Evolutionary conservation across 2,888 invertebrate species (phyloP).

Genomic region (Caenorhabditis auriculariae): DNA sequence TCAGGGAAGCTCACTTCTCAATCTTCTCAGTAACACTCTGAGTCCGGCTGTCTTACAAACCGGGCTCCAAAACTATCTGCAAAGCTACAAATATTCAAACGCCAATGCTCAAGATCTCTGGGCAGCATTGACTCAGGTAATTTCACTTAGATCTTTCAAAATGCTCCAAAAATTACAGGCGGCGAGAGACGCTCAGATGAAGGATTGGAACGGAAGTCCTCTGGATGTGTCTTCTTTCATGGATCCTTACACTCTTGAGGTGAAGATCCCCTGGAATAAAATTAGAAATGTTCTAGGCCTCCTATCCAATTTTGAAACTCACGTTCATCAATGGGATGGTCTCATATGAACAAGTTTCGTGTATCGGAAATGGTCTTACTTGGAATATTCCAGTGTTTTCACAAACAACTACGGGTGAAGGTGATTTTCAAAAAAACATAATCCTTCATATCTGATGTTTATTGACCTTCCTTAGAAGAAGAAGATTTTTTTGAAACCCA

Average conservation of each 20-base stretch:
- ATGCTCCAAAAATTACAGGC: conserved; percentile 6
- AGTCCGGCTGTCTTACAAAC: conserved; percentile 8
- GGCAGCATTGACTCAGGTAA: conserved; percentile 6
- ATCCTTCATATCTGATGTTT: too few relatives aligned
- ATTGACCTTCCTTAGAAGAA: too few relatives aligned
- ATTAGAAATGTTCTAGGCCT: conserved; percentile 11
- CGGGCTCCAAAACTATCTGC: conserved; percentile 9
- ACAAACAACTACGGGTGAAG: too few relatives aligned
- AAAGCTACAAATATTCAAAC: conserved; percentile 8
- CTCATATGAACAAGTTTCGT: conserved; percentile 16
- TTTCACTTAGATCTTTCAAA: background rate
- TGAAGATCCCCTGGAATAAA: background rate
- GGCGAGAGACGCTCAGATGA: conserved; percentile 4
- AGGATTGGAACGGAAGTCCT: conserved; percentile 34
- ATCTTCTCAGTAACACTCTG: conserved; percentile 17
- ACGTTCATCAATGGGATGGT: conserved; percentile 9
- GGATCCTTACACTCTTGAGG: conserved; percentile 25
- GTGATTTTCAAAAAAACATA: too few relatives aligned
- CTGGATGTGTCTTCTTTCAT: conserved; percentile 22
- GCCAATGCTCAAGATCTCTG: conserved; percentile 13
- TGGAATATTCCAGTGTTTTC: conserved; percentile 28
- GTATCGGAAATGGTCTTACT: conserved; percentile 2
- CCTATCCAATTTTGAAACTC: conserved; percentile 19
- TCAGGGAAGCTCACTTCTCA: conserved; percentile 26
- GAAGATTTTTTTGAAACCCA: too few relatives aligned